phyloP scores from a whole-genome alignment of 1,140 invertebrate genomes.

The Leptinotarsa lineolata region DNA sequence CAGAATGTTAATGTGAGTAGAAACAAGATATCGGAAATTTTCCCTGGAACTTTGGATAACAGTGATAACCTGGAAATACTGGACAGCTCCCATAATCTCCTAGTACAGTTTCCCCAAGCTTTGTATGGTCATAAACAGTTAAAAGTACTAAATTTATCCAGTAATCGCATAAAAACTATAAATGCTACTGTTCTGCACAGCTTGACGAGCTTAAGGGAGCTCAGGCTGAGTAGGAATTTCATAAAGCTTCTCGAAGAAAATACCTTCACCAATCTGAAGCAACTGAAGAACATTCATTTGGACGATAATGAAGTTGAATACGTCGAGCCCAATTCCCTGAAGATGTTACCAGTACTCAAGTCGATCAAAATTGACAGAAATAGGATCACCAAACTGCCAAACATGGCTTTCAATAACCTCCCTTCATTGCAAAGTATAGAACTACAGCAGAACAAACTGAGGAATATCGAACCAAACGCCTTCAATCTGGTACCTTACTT shows the following conservation, averaged over 20 bases:
- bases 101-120: slow-evolving; percentile 72
- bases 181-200: slow-evolving; percentile 69
- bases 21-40: slow-evolving; percentile 75
- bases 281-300: slow-evolving; percentile 74
- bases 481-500: slow-evolving; percentile 78
- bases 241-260: slow-evolving; percentile 72
- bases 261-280: slow-evolving; percentile 72
- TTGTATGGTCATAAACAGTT: slow-evolving; percentile 70
- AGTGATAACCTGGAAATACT: slow-evolving; percentile 62
- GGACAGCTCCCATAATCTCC: slow-evolving; percentile 77
- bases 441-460: slow-evolving; percentile 78
- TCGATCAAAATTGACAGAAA: slow-evolving; percentile 79
- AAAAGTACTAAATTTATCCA: slow-evolving; percentile 74
- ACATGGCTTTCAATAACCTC: slow-evolving; percentile 76
- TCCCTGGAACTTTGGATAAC: slow-evolving; percentile 66
- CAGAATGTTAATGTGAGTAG: slow-evolving; percentile 74
- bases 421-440: slow-evolving; percentile 74
- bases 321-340: slow-evolving; percentile 77
- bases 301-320: slow-evolving; percentile 80
- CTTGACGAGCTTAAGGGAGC: slow-evolving; percentile 67
- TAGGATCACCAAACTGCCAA: slow-evolving; percentile 70
- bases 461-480: slow-evolving; percentile 69
- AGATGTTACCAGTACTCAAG: slow-evolving; percentile 74
- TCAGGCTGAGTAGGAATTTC: slow-evolving; percentile 74
- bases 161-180: slow-evolving; percentile 76